These are phyloP conservation scores for Brienomyrus brachyistius DNA, from an alignment of 2,113 vertebrate species.

Conservation along the genomic window DNA sequence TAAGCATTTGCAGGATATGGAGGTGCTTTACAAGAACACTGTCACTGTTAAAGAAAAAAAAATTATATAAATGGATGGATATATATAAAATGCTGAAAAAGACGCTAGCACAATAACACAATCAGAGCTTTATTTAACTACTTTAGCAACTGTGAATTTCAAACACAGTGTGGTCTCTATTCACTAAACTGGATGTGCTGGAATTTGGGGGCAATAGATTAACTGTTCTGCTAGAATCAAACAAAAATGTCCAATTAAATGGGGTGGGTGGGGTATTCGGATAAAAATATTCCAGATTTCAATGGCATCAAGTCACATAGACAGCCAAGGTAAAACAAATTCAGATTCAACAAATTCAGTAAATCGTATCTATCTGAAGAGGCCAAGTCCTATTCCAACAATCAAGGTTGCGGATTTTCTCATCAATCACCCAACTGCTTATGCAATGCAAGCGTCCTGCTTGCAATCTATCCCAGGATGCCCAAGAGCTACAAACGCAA, in stretches of 20 bases:
- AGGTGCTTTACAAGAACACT: not conserved
- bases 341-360: not conserved
- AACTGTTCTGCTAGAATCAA: not conserved
- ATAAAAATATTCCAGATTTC: not conserved
- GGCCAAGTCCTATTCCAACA: not conserved
- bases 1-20: not conserved
- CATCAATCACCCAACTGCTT: not conserved
- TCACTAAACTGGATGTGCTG: not conserved
- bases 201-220: no score
- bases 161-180: not conserved
- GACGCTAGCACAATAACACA: not conserved
- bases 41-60: not conserved
- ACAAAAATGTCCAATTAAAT: not conserved
- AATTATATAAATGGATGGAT: no score
- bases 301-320: not conserved
- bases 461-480: not conserved
- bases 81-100: not conserved
- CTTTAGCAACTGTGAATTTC: not conserved
- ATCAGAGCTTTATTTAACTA: not conserved
- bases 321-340: not conserved
- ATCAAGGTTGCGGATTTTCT: not conserved
- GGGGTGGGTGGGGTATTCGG: not conserved
- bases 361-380: not conserved
- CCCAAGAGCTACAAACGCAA: not conserved
- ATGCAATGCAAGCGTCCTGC: not conserved